These are phyloP conservation scores for Coracias cyanogaster DNA, from an alignment of 2,797 vertebrate species.

Conservation along the genomic window DNA sequence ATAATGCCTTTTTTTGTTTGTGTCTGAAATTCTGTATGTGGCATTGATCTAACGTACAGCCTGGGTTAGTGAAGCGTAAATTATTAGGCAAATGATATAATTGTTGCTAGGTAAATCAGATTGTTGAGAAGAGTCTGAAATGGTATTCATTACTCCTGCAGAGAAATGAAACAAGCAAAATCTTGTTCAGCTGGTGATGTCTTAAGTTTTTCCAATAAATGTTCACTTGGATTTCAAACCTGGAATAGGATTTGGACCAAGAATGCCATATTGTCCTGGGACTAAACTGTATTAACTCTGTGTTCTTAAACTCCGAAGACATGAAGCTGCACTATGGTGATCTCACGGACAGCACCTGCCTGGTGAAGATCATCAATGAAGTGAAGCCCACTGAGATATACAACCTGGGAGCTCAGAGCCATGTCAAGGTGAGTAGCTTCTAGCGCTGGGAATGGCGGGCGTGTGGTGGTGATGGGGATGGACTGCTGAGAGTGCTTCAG, in stretches of 20 bases:
- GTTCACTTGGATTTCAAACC: neutral
- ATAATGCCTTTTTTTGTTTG: neutral
- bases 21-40: neutral
- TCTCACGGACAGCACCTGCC: slow-evolving; percentile 97
- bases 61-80: neutral
- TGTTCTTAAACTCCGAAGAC: slow-evolving; percentile 81
- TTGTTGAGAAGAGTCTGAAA: neutral
- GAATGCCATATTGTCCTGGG: neutral
- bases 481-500: neutral
- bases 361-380: slow-evolving; percentile 98
- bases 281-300: slow-evolving; percentile 2
- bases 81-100: neutral
- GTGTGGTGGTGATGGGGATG: neutral
- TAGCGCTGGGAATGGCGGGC: neutral
- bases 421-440: slow-evolving; percentile 90
- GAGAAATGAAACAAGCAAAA: neutral
- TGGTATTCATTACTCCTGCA: neutral
- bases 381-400: slow-evolving; percentile 96
- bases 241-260: neutral
- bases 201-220: neutral
- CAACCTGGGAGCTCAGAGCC: slow-evolving; percentile 98
- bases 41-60: neutral
- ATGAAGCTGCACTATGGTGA: slow-evolving; percentile 98
- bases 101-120: neutral
- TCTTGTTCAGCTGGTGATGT: neutral